Evolutionary conservation across 2,113 vertebrate species (phyloP).

Genomic region (Notothenia coriiceps): DNA sequence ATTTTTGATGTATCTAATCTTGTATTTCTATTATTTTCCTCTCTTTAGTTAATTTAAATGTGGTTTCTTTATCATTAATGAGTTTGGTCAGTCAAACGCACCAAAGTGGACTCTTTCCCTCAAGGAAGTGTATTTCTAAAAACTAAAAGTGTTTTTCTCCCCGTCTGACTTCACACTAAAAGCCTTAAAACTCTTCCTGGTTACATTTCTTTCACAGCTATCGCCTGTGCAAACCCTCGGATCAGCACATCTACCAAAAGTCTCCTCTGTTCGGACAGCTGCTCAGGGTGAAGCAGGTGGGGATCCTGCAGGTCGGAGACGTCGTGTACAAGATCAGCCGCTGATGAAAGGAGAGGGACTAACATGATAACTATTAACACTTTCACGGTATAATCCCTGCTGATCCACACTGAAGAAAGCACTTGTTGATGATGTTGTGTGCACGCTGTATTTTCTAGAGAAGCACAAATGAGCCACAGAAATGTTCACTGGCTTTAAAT

Average conservation of each 20-base stretch:
- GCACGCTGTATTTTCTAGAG: too few species aligned
- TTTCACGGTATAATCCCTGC: background rate
- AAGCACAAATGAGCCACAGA: too few species aligned
- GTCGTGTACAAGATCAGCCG: slow-evolving; percentile 86
- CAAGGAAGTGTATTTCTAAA: background rate
- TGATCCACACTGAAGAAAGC: background rate
- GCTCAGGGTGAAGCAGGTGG: slow-evolving; percentile 86
- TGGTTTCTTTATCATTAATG: background rate
- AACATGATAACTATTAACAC: background rate
- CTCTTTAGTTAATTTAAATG: background rate
- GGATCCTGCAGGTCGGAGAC: slow-evolving; percentile 88
- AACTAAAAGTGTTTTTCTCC: too few species aligned
- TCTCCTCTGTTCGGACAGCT: slow-evolving; percentile 90
- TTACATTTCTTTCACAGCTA: slow-evolving; percentile 80
- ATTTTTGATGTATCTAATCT: background rate
- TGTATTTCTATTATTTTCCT: too few species aligned
- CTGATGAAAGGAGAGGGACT: slow-evolving; percentile 36
- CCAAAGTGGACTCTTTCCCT: background rate
- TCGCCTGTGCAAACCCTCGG: slow-evolving; percentile 85
- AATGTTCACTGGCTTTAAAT: too few species aligned
- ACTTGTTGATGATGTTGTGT: too few species aligned
- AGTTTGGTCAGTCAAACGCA: background rate
- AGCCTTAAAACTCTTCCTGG: background rate
- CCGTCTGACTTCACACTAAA: background rate
- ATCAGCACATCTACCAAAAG: slow-evolving; percentile 85